Evolutionary conservation across 2,888 invertebrate species (phyloP), one percentile per base, ranked within the genome.

Genomic region (Timema cristinae): DNA sequence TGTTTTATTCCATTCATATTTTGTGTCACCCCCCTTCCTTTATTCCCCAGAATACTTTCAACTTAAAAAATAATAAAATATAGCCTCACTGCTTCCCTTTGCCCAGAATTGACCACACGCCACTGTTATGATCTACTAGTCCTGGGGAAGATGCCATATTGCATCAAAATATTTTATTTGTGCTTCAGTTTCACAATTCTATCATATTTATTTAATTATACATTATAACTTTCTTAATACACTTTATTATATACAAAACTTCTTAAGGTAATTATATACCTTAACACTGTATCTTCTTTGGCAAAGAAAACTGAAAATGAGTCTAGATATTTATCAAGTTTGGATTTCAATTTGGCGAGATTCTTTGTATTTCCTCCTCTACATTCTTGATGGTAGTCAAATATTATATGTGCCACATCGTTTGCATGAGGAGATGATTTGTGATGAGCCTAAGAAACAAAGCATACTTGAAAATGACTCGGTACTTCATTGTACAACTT

Each of bases 311-410:
- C 88, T 51, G 91, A 90, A 81, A 91, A 91, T 47, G 88, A 86
- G 75, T 90, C 88, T 77, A 94, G 85, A 78, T 90, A 88, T 74
- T 90, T 88, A 73, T 90, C 89, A 72, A 97, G 86, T 79, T 92
- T 90, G 72, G 88, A 88, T 82, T 92, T 93, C 67, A 99, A 87
- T 81, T 93, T 94, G 9, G 87, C 86, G 73, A 98, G 84, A 77
- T 93, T 93, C 72, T 89, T 87, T 79, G 90, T 90, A 79, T 92
- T 92, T 11, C 94, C 92, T 68, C 92, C 91, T 71, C 94, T 88
- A 74, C 95, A 94, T 84, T 97, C 95, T 80, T 95, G 92, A 81
- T 98, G 98, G 81, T 98, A 98, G 83, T 99, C 99, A 83, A 96
- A 99, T 69, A 95, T 88, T 70, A 98, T 88, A 81, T 97, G 95